Percentiles rank a stretch among this genome's conserved stretches.
Evolutionary conservation across 2,113 vertebrate species (phyloP).

Genomic region (Sula dactylatra): DNA sequence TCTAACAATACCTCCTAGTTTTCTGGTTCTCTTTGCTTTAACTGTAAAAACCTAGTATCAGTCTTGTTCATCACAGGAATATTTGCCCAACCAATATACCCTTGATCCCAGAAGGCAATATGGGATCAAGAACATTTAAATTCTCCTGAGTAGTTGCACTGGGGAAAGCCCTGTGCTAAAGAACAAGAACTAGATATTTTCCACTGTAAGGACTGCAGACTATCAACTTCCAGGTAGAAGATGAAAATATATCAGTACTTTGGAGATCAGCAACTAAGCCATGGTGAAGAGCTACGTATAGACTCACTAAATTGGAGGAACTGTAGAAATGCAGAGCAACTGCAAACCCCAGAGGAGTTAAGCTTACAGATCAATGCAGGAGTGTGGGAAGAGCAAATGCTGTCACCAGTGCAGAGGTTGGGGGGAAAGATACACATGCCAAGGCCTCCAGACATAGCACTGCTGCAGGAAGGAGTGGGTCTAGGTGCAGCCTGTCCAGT

Average conservation of each 20-base stretch:
- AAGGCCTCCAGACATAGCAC: not conserved
- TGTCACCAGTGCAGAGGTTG: not conserved
- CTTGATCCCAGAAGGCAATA: not conserved
- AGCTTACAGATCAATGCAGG: not conserved
- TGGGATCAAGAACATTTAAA: not conserved
- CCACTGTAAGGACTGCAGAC: not conserved
- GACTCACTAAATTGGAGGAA: not conserved
- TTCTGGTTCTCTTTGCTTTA: not conserved
- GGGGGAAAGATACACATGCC: not conserved
- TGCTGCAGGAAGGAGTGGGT: not conserved
- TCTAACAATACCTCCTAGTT: not conserved
- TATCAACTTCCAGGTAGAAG: not conserved
- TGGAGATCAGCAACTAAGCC: not conserved
- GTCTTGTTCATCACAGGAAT: not conserved
- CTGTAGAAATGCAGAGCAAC: not conserved
- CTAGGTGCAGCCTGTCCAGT: not conserved
- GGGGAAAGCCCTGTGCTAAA: not conserved
- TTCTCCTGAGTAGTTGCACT: not conserved
- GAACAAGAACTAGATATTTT: not conserved
- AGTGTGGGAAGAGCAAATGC: not conserved
- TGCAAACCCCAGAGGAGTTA: not conserved
- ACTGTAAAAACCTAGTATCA: not conserved
- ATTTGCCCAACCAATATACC: not conserved
- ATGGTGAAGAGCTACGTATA: not conserved
- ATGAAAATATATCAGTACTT: not conserved